Evolutionary conservation across 2,888 invertebrate genomes (phyloP).

Genomic region (Tetragonula carbonaria): DNA sequence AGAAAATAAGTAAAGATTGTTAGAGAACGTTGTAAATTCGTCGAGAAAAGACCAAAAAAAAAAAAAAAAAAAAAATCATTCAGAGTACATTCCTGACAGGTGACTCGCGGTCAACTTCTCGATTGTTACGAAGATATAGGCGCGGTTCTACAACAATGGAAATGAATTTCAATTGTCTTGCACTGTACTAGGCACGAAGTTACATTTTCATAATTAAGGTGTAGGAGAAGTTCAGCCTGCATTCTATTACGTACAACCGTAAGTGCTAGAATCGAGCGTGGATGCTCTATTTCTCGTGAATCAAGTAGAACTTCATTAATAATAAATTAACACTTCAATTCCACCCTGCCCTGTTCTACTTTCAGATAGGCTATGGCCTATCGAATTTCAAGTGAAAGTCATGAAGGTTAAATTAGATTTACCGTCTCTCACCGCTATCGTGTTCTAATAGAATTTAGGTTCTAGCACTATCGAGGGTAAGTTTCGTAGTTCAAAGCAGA

Average conservation of each 20-base stretch:
- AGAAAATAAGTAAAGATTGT: not conserved
- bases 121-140: not conserved
- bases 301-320: not conserved
- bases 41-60: not conserved
- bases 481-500: not conserved
- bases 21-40: not conserved
- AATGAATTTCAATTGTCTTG: not conserved
- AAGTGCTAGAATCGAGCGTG: not conserved
- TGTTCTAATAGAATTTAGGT: not conserved
- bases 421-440: not conserved
- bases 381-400: not conserved
- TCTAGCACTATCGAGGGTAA: not conserved
- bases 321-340: not conserved
- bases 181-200: not conserved
- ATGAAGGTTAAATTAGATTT: not conserved
- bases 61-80: not conserved
- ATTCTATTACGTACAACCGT: not conserved
- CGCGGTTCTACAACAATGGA: slow-evolving; percentile 4
- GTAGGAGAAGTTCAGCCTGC: not conserved
- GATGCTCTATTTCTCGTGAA: not conserved
- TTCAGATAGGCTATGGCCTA: too few species aligned
- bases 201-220: not conserved
- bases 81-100: not conserved
- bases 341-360: not conserved
- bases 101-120: not conserved